Base-by-base conservation (phyloP, 1,140 invertebrate genomes). In the Euglossa dilemma region DNA sequence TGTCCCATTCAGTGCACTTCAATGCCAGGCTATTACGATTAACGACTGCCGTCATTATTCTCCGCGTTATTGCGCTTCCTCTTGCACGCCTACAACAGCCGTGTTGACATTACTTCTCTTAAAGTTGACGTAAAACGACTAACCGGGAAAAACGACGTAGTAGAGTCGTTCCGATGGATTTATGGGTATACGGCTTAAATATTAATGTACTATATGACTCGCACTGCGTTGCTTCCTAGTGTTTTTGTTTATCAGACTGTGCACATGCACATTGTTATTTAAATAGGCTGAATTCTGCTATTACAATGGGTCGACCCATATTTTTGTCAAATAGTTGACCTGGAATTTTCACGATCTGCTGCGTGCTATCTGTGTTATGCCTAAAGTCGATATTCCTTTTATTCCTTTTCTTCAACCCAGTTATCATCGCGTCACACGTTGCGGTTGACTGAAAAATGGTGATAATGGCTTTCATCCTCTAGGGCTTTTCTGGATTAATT, bases 1-100 rank as follows among this genome's bases (percentile, higher is more conserved):
- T 64, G 52, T 12, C 28, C 23, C n/a, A 76, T 82, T 59, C 80
- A 64, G 14, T 23, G 8, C 6, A 20, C 16, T 18, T 76, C 61
- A 67, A 70, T 64, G 25, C 57, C 23, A 5, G 36, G 57, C 7
- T 45, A 73, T 80, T 80, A 63, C 45, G 78, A 72, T 73, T 80
- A 80, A 80, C 36, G 70, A 54, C 69, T 45, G 50, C 57, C 14
- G 18, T 28, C 57, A 52, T 80, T 80, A 63, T 45, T 50, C 57
- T 12, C 16, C 11, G 12, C 23, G 45, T 52, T 73, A 25, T 63
- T 80, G 18, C 23, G 14, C n/a, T 50, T 8, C 16, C 18, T 47
- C 18, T 45, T 20, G n/a, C 8, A 16, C 7, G 16, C 23, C 11
- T 71, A 6, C 5, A 28, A 25, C 7, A 52, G 8, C 5, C 2